These are phyloP conservation scores for Heliconius erato DNA, from an alignment of 2,888 invertebrate species.

Conservation along the genomic window DNA sequence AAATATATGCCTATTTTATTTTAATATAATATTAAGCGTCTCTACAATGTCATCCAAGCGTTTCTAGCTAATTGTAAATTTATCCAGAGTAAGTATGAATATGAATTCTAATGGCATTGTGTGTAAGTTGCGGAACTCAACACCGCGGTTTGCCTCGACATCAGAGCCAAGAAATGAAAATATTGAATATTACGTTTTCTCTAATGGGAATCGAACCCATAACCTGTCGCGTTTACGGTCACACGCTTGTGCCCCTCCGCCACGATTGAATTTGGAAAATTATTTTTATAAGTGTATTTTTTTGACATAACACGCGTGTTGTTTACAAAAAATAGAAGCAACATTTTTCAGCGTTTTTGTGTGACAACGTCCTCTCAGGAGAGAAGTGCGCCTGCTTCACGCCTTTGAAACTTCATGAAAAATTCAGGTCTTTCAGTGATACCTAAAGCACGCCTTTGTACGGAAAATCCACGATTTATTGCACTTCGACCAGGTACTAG, in stretches of 20 bases:
- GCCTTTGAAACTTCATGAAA: constrained; percentile 80
- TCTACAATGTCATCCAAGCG: neutral
- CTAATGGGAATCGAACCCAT: no score
- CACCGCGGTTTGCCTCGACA: no score
- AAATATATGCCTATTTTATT: no score
- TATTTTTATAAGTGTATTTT: neutral
- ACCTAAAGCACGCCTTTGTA: constrained; percentile 48
- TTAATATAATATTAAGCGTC: no score
- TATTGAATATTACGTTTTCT: no score
- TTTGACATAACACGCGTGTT: neutral
- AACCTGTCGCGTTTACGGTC: no score
- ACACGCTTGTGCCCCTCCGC: no score
- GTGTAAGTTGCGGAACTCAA: no score
- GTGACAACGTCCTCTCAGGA: constrained; percentile 34
- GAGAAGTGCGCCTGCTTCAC: constrained; percentile 44
- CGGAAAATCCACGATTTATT: constrained; percentile 49
- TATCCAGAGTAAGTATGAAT: no score
- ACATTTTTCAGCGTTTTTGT: constrained; percentile 35
- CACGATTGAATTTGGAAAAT: neutral
- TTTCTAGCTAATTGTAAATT: no score
- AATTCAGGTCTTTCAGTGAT: constrained; percentile 68
- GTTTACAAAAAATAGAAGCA: constrained; percentile 38
- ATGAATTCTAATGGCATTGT: no score
- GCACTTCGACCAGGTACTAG: constrained; percentile 36
- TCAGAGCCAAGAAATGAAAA: no score